phyloP scores from a whole-genome alignment of 1,140 invertebrate genomes.

The Melanaphis sacchari region DNA sequence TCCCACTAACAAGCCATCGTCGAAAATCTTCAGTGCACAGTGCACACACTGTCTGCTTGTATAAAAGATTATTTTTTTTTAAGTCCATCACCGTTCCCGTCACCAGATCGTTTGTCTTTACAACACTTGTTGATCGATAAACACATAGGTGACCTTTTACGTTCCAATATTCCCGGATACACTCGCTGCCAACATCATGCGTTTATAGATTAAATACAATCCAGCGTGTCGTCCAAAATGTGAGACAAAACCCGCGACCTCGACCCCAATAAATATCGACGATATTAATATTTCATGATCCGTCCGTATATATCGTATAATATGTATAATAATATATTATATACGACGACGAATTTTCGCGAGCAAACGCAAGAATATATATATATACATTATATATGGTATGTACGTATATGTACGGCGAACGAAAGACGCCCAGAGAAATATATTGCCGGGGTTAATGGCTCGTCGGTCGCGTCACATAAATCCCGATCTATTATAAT shows the following conservation, averaged over 20 bases:
- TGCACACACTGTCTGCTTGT: not conserved
- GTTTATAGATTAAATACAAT: too few relatives aligned
- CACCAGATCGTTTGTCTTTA: not conserved
- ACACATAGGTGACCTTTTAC: not conserved
- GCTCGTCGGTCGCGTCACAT: constrained; percentile 35
- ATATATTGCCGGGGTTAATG: constrained; percentile 41
- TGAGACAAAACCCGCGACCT: not conserved
- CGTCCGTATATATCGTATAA: not conserved
- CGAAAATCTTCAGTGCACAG: not conserved
- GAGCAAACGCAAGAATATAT: not conserved
- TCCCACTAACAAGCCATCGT: too few relatives aligned
- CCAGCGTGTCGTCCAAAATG: too few relatives aligned
- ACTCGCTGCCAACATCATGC: too few relatives aligned
- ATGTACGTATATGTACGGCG: not conserved
- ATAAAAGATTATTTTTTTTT: too few relatives aligned
- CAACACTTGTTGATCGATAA: not conserved
- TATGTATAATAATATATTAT: not conserved
- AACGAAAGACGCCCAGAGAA: not conserved
- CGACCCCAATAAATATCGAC: constrained; percentile 25
- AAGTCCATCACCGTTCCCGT: not conserved
- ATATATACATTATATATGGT: not conserved
- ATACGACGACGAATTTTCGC: not conserved
- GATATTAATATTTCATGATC: constrained; percentile 31
- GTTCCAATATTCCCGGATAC: too few relatives aligned
- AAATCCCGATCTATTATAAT: constrained; percentile 49